Evolutionary conservation across 2,113 vertebrate genomes (phyloP).

Genomic region (Gadus macrocephalus): DNA sequence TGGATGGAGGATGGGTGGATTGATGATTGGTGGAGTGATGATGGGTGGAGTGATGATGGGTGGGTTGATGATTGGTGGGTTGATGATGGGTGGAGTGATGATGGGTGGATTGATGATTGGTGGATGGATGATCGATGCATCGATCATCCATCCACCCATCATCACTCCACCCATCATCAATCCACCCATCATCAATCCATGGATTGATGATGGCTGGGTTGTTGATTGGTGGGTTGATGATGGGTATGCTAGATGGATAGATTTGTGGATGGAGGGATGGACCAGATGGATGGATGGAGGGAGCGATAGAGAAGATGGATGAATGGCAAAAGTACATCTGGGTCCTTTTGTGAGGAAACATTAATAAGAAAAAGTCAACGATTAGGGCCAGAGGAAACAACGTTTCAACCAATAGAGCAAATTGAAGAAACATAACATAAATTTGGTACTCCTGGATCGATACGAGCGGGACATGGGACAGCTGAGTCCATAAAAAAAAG

Average conservation of each 20-base stretch:
- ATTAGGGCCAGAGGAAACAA: constrained; percentile 48
- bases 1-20: not conserved
- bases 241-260: not conserved
- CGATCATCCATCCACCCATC: not conserved
- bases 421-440: constrained; percentile 68
- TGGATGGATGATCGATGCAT: not conserved
- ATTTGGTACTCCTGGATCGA: constrained; percentile 60
- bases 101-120: not conserved
- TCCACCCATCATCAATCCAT: not conserved
- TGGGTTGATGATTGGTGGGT: not conserved
- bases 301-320: constrained; percentile 6
- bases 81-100: not conserved
- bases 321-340: constrained; percentile 24
- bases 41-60: not conserved
- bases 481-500: constrained; percentile 38
- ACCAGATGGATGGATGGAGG: not conserved
- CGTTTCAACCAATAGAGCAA: constrained; percentile 60
- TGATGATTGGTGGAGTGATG: constrained; percentile 26
- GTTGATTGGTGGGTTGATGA: not conserved
- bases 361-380: constrained; percentile 38
- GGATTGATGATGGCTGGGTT: no score
- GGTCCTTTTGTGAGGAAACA: not conserved
- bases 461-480: constrained; percentile 43
- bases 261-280: not conserved
- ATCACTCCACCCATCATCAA: not conserved